Percentiles rank a stretch among this genome's conserved stretches.
phyloP scores from a whole-genome alignment of 2,797 vertebrate species.

The Benthosema pterotum region DNA sequence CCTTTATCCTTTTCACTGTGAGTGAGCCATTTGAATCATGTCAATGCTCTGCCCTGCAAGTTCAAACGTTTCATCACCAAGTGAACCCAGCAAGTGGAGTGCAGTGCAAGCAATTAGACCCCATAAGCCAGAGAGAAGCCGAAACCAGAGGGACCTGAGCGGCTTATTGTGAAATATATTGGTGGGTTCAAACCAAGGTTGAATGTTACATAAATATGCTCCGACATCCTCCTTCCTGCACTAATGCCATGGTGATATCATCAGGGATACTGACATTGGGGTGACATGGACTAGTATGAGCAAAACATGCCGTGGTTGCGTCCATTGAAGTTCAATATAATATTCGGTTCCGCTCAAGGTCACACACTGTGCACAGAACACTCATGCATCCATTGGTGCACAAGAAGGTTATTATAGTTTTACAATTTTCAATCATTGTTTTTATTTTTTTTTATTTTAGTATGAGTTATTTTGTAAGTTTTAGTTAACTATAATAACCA shows the following conservation, averaged over 20 bases:
- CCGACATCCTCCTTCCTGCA: not conserved
- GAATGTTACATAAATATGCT: conserved; percentile 25
- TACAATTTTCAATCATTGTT: too few relatives aligned
- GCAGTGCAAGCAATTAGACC: conserved; percentile 55
- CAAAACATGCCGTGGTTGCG: too few relatives aligned
- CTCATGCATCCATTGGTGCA: too few relatives aligned
- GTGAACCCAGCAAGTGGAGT: conserved; percentile 35
- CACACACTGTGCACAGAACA: too few relatives aligned
- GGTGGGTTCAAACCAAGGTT: conserved; percentile 46
- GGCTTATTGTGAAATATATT: conserved; percentile 34
- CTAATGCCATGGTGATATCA: not conserved
- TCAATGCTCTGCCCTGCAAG: conserved; percentile 38
- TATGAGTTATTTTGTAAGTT: too few relatives aligned
- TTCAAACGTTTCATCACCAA: conserved; percentile 51
- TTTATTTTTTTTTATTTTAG: too few relatives aligned
- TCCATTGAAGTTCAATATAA: too few relatives aligned
- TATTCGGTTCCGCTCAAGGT: too few relatives aligned
- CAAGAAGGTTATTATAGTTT: too few relatives aligned
- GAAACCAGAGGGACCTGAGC: conserved; percentile 18
- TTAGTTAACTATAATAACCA: too few relatives aligned
- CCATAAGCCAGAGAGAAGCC: conserved; percentile 45
- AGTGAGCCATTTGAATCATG: conserved; percentile 35
- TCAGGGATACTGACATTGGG: conserved; percentile 1
- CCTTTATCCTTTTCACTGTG: conserved; percentile 21
- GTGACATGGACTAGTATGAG: too few relatives aligned